Evolutionary conservation across 1,140 invertebrate genomes (phyloP), one percentile per base, ranked within the genome.

Genomic region (Caerostris extrusa): DNA sequence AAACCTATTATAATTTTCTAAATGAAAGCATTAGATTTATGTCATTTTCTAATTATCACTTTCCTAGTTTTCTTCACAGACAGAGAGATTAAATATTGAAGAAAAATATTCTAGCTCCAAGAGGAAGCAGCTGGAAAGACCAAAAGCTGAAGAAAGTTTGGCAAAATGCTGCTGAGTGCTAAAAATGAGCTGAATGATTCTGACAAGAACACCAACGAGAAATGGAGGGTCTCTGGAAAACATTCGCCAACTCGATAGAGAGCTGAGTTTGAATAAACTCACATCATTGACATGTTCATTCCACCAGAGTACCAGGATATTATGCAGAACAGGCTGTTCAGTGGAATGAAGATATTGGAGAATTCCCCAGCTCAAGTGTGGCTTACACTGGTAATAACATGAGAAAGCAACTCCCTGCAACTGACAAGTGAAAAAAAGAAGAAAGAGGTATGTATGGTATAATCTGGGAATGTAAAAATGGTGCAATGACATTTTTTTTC

Each of bases 381-480:
- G 99, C 99, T 1, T 99, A 99, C 96, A 99, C 99, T 17, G 99
- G 99, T 0, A 99, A 99, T 96, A 99, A 99, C 96, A 99, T 99
- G 98, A 96, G 94, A 56, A 94, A 94, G 53, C 95, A 95, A 55
- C 86, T 94, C 7, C n/a, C 93, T 7, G 55, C 85, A 53, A 10
- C 56, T 7, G 95, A 95, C 53, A 93, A 94, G n/a, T n/a, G n/a
- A n/a, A 69, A 83, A 90, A 58, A 94, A 93, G 71, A 94, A 94
- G 7, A 94, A 77, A 83, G 95, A 95, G 77, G 95, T 95, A 56
- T 81, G 58, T 53, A 3, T 34, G 34, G 34, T 2, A 34, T 34
- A 34, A 34, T 34, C 34, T 34, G 34, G 34, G 34, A 34, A 34
- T 34, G 34, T 34, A 34, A 34, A 34, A 34, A 34, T 34, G 34